A percentile compares a stretch with the other conserved stretches of the same genome.
phyloP scores from a whole-genome alignment of 1,140 invertebrate genomes.

The Sesamia nonagrioides region DNA sequence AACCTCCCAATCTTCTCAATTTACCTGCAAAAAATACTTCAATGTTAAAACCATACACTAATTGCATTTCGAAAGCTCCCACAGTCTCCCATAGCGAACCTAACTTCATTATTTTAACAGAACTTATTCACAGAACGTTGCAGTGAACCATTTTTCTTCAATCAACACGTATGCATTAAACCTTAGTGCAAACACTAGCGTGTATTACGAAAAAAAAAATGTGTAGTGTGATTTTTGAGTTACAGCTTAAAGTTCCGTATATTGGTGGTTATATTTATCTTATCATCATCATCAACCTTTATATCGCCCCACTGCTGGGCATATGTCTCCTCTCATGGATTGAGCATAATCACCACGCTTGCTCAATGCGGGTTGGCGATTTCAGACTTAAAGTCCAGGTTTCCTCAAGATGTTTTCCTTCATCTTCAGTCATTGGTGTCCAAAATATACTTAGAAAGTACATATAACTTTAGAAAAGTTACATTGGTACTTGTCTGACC shows the following conservation, averaged over 20 bases:
- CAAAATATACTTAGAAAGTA: too few species aligned
- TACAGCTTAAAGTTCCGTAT: background rate
- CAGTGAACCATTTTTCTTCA: constrained; percentile 62
- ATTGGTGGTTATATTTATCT: background rate
- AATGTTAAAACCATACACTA: background rate
- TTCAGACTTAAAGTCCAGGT: too few species aligned
- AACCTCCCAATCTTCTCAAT: background rate
- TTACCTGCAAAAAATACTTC: background rate
- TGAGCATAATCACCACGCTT: too few species aligned
- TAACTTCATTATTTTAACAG: constrained; percentile 34
- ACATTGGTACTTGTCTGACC: too few species aligned
- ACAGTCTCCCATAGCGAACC: constrained; percentile 27
- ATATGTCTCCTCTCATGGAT: too few species aligned
- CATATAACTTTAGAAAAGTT: too few species aligned
- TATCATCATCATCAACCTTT: too few species aligned
- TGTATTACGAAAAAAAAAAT: constrained; percentile 67
- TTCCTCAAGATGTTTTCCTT: too few species aligned
- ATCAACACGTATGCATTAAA: constrained; percentile 71
- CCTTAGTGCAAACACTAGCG: constrained; percentile 56
- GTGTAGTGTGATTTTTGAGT: background rate
- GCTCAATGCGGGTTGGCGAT: too few species aligned
- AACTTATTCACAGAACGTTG: constrained; percentile 36
- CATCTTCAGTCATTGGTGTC: too few species aligned
- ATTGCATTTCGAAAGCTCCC: constrained; percentile 1
- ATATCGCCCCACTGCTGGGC: too few species aligned